Evolutionary conservation across 2,113 vertebrate species (phyloP), one percentile per base, ranked within the genome.

Genomic region (Cranoglanis bouderius): DNA sequence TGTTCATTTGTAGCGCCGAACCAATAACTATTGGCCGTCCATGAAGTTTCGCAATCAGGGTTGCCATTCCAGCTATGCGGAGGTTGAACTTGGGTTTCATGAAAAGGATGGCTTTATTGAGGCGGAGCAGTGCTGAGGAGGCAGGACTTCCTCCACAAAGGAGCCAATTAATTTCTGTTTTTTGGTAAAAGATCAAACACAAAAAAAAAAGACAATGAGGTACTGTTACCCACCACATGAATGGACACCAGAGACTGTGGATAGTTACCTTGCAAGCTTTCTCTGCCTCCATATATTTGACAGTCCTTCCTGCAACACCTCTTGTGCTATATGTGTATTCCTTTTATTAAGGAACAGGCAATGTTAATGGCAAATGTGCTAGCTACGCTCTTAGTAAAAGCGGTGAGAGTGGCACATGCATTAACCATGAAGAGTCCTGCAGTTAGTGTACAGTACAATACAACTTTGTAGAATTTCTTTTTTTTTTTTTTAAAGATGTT

Each of bases 81-180:
- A 99, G 93, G 98, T 99, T 3, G 98, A 99, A 84, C 94, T 97
- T 0, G 93, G 94, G 5, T 95, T 96, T 90, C 97, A 97, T 0
- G 97, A 99, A 89, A 99, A 98, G 92, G 98, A 99, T 81, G 96
- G 97, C 0, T 98, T 99, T 24, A 96, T 98, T 14, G 98, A 99
- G 92, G 97, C 98, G 0, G 98, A 98, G 88, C 97, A 98, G 91
- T 98, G 97, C 94, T 98, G 95, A 98, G 92, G 81, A 80, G 89
- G 89, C 87, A 43, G 88, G 81, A 92, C 89, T 81, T 84, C 35
- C 81, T 89, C 40, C 21, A 32, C 82, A 82, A 81, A 85, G 43
- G 67, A 83, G 38, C 40, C 88, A 55, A 65, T 83, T 10, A 55
- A 21, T 85, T 24, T 87, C 21, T 59, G 12, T 87, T 88, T 86